These are phyloP conservation scores for Cyclophora punctaria DNA, from an alignment of 2,888 invertebrate genomes.

Conservation along the genomic window DNA sequence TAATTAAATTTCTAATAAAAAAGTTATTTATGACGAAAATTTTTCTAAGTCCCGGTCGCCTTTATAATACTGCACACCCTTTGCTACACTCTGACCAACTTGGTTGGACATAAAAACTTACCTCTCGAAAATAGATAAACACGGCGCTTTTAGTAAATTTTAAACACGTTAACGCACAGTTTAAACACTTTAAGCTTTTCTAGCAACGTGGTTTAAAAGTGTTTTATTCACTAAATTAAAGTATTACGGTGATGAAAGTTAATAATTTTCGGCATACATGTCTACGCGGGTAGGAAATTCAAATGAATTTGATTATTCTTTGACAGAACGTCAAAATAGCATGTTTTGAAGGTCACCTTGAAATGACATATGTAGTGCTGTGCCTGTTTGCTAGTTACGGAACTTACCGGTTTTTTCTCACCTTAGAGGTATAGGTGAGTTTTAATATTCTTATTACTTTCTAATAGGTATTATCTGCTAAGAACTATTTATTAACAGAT, in stretches of 20 bases:
- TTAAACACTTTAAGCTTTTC: constrained; percentile 52
- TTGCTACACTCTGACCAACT: too few species aligned
- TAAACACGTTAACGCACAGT: constrained; percentile 21
- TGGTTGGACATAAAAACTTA: too few species aligned
- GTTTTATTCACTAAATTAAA: constrained; percentile 31
- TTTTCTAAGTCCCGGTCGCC: too few species aligned
- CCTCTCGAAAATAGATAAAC: too few species aligned
- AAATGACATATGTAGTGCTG: constrained; percentile 39
- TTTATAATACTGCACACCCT: too few species aligned
- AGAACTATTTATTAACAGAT: too few species aligned
- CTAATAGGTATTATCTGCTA: too few species aligned
- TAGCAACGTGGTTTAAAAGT: constrained; percentile 35
- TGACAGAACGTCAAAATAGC: constrained; percentile 58
- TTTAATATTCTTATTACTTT: too few species aligned
- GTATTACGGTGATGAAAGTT: constrained; percentile 37
- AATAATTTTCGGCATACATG: constrained; percentile 43
- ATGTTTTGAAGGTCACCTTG: constrained; percentile 65
- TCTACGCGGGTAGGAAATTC: constrained; percentile 64
- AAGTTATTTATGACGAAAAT: too few species aligned
- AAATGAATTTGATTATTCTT: constrained; percentile 53
- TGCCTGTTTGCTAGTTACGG: not conserved
- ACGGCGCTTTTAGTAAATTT: not conserved
- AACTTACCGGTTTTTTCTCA: not conserved
- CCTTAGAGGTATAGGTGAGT: too few species aligned
- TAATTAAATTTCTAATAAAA: too few species aligned